These are phyloP conservation scores for Muntiacus reevesi DNA, from an alignment of 2,113 vertebrate genomes.

Conservation along the genomic window DNA sequence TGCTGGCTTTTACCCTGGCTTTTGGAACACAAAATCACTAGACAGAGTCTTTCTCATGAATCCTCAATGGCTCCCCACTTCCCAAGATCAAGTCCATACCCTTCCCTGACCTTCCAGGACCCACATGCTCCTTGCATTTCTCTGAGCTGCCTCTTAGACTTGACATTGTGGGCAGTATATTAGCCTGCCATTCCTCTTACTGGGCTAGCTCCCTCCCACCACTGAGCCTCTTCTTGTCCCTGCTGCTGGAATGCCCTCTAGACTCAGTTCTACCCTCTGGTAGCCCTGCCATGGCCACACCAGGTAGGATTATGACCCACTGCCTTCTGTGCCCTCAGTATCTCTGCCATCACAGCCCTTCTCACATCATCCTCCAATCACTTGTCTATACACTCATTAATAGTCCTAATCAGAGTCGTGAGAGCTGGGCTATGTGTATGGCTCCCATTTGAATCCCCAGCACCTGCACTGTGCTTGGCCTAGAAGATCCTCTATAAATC, in stretches of 20 bases:
- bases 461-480: neutral
- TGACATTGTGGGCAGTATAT: neutral
- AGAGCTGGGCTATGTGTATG: neutral
- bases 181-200: neutral
- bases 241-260: neutral
- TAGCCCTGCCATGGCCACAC: neutral
- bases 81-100: neutral
- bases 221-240: neutral
- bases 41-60: neutral
- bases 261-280: neutral
- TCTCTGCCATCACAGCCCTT: neutral
- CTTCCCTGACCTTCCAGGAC: neutral
- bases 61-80: neutral
- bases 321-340: neutral
- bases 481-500: neutral
- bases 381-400: neutral
- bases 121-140: neutral
- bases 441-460: neutral
- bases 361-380: too few relatives aligned
- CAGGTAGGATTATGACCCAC: neutral
- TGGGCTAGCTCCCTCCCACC: neutral
- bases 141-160: neutral
- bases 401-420: neutral
- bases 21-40: neutral
- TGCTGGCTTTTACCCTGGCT: neutral